Evolutionary conservation across 2,113 vertebrate species (phyloP), one percentile per base, ranked within the genome.

Genomic region (Menura novaehollandiae): DNA sequence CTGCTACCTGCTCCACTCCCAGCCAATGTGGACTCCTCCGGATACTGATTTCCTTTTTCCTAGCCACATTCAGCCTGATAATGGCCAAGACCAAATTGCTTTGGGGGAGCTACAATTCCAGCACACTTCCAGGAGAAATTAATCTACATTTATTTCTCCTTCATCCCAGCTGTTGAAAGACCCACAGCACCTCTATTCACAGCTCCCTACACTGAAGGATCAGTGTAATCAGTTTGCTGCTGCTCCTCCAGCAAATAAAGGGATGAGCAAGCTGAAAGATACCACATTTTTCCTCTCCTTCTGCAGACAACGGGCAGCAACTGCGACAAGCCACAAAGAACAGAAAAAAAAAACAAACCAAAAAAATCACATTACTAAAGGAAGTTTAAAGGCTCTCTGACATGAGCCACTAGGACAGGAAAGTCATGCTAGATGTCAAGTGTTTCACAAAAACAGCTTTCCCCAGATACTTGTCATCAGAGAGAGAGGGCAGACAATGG

Each of bases 241-340:
- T 75, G 71, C 59, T 93, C 46, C n/a, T 78, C 39, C 81, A 91
- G 75, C 43, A 83, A 95, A 92, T 24, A 81, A 83, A 82, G 46
- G 56, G 62, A 74, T 51, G 13, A 88, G 55, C 26, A 80, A 85
- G 87, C 43, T 85, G 47, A 91, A 85, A 82, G 92, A 49, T 9
- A 69, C 0, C 44, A 33, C 78, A 66, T 76, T 74, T 75, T 82
- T 44, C 44, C 32, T 71, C 37, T 93, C 41, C 60, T 75, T 43
- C 62, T n/a, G n/a, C 52, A 68, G 26, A 68, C 4, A 7, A 73
- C 20, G 19, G 32, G 32, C 27, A 93, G 47, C 78, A 85, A 80
- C 47, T 51, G 55, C 74, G 35, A 80, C 7, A 92, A 88, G n/a
- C 22, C 67, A 81, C 41, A 63, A 33, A 85, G 41, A 60, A 55